phyloP scores from a whole-genome alignment of 2,797 vertebrate species.

The Rhabdophis nuchalis region DNA sequence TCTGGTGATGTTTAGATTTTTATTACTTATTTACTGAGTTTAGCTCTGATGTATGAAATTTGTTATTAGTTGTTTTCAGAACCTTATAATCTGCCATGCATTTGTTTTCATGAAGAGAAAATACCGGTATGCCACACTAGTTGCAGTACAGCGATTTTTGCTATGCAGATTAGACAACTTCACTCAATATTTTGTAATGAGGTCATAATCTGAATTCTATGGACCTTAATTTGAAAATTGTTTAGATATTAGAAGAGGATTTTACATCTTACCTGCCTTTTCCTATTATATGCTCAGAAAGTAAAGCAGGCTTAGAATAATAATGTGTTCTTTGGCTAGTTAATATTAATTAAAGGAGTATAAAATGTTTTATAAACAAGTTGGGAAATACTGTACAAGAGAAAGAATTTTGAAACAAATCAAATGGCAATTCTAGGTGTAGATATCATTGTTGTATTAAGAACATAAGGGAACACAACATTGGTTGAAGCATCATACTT shows the following conservation, averaged over 20 bases:
- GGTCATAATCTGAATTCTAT: not conserved
- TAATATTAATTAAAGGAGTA: not conserved
- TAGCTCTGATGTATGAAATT: not conserved
- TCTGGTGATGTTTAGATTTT: not conserved
- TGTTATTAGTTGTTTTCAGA: not conserved
- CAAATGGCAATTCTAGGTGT: not conserved
- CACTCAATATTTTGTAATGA: not conserved
- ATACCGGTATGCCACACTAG: not conserved
- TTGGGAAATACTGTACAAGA: not conserved
- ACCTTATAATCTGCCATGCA: not conserved
- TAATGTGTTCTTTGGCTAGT: not conserved
- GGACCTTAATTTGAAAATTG: not conserved
- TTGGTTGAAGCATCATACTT: not conserved
- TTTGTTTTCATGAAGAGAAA: not conserved
- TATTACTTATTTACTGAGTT: not conserved
- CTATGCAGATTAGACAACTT: not conserved
- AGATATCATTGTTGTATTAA: not conserved
- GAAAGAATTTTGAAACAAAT: not conserved
- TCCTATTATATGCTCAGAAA: not conserved
- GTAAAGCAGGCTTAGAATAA: not conserved
- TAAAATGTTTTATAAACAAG: not conserved
- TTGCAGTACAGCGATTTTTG: not conserved
- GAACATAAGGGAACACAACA: not conserved
- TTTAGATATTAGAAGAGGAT: not conserved
- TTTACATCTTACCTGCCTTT: not conserved